Conservation (phyloP, 2,113 vertebrate species). For the Barbus barbus region DNA sequence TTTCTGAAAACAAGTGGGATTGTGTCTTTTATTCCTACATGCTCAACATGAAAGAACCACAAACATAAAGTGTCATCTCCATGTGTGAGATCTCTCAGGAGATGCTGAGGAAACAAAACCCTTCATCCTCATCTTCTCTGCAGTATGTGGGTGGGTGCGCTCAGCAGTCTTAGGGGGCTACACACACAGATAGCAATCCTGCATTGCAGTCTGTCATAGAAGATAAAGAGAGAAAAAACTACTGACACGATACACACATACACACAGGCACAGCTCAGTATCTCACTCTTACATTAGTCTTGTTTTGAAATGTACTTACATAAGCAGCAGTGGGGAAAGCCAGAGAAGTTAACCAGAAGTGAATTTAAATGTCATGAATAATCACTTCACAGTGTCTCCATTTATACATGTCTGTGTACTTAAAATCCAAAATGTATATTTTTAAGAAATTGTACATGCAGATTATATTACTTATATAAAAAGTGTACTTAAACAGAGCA, state of each 20-base stretch:
- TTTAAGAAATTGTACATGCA: neutral
- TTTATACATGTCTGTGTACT: neutral
- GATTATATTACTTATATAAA: neutral
- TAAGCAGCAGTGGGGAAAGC: neutral
- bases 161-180: neutral
- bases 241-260: neutral
- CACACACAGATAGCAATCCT: neutral
- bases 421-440: neutral
- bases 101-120: slow-evolving; percentile 37
- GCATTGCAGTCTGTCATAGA: neutral
- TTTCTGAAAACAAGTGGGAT: neutral
- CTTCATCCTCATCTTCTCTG: slow-evolving; percentile 7
- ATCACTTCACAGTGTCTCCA: neutral
- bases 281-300: neutral
- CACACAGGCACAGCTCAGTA: neutral
- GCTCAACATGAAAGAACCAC: neutral
- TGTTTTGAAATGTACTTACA: neutral
- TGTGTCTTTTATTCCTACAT: neutral
- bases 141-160: slow-evolving; percentile 25
- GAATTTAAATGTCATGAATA: slow-evolving; percentile 4
- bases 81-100: slow-evolving; percentile 35
- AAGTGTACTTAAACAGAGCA: neutral
- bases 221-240: neutral
- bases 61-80: slow-evolving; percentile 12
- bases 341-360: neutral